Percentiles rank a stretch among this genome's conserved stretches.
phyloP scores from a whole-genome alignment of 2,797 vertebrate genomes.

The Enteromius fasciolatus region DNA sequence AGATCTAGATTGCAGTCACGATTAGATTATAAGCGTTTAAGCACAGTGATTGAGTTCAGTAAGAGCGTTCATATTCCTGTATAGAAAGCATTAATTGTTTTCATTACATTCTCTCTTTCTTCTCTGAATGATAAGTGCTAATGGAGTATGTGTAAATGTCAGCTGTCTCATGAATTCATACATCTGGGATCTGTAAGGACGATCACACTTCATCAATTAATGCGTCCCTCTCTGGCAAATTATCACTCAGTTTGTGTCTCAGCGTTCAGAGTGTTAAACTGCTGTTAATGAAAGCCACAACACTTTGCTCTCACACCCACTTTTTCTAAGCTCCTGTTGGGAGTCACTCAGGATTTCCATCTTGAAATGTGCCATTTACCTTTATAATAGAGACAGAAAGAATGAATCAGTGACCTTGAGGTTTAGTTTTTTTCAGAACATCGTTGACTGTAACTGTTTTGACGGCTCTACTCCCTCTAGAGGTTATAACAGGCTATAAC shows the following conservation, averaged over 20 bases:
- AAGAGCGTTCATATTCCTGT: not conserved
- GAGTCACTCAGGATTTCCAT: constrained; percentile 12
- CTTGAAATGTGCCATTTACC: not conserved
- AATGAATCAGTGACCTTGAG: not conserved
- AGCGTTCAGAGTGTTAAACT: constrained; percentile 68
- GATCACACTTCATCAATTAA: constrained; percentile 81
- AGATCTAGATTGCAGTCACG: not conserved
- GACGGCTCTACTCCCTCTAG: not conserved
- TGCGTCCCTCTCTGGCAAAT: constrained; percentile 74
- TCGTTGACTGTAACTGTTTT: not conserved
- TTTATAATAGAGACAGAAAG: constrained; percentile 33
- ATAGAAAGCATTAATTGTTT: not conserved
- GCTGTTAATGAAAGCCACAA: constrained; percentile 61
- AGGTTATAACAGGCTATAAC: not conserved
- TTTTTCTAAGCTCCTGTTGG: not conserved
- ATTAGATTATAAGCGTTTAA: not conserved
- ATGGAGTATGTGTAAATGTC: constrained; percentile 74
- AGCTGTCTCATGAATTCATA: constrained; percentile 70
- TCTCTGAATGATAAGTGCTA: constrained; percentile 69
- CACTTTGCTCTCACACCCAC: not conserved
- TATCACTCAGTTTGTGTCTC: constrained; percentile 74
- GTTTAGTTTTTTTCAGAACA: not conserved
- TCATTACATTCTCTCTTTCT: not conserved
- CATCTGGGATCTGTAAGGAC: constrained; percentile 79
- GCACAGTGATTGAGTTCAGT: not conserved